These are phyloP conservation scores for Drosophila mauritiana DNA, from an alignment of 1,140 invertebrate genomes.

Conservation along the genomic window DNA sequence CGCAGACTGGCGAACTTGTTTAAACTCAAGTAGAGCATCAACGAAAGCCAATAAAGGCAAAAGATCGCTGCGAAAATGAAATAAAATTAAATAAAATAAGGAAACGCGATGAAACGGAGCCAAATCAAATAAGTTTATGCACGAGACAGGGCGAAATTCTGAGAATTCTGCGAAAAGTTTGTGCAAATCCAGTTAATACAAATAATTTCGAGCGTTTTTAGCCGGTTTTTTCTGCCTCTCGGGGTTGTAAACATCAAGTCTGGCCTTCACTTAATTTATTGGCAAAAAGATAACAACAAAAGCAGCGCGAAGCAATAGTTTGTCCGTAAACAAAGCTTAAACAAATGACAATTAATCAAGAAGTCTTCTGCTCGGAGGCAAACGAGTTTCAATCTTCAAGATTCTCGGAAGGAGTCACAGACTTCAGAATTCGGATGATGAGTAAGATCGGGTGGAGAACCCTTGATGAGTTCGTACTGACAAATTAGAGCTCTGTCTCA, in stretches of 20 bases:
- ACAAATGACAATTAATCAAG: constrained; percentile 63
- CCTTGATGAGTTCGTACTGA: constrained; percentile 11
- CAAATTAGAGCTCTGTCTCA: constrained; percentile 20
- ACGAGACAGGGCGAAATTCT: constrained; percentile 35
- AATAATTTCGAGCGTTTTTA: constrained; percentile 29
- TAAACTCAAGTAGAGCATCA: constrained; percentile 47
- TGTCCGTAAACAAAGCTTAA: constrained; percentile 34
- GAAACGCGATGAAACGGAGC: not conserved
- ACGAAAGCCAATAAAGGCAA: constrained; percentile 62
- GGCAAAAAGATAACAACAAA: constrained; percentile 20
- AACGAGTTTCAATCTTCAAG: constrained; percentile 39
- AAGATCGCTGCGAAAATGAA: constrained; percentile 45
- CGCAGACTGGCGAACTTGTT: constrained; percentile 54
- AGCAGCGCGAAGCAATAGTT: constrained; percentile 22
- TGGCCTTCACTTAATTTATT: constrained; percentile 65
- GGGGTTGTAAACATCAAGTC: constrained; percentile 26
- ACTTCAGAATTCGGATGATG: not conserved
- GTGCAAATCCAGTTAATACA: constrained; percentile 30
- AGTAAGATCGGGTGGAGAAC: constrained; percentile 28
- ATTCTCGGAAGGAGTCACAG: constrained; percentile 54
- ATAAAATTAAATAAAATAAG: not conserved
- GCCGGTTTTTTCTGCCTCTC: constrained; percentile 23
- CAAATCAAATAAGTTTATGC: constrained; percentile 16
- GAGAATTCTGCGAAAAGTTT: constrained; percentile 48
- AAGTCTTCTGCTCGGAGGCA: constrained; percentile 28